Conservation (phyloP, 23 tunicate genomes). For the Styela plicata region DNA sequence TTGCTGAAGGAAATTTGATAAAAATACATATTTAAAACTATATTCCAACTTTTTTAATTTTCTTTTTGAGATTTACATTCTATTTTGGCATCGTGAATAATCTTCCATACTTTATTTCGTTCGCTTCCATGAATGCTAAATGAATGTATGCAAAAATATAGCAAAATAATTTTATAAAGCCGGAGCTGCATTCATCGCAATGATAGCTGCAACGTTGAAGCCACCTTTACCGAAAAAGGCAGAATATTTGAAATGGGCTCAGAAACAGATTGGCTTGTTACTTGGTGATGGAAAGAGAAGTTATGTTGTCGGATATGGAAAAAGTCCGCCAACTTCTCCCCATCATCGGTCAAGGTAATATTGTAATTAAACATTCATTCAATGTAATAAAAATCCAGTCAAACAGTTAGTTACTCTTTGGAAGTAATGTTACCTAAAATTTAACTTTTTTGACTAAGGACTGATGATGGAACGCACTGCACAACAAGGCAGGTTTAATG, state of each 20-base stretch:
- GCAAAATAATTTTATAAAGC: constrained; percentile 30
- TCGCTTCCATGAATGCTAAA: not conserved
- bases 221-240: constrained; percentile 56
- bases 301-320: constrained; percentile 77
- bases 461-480: no score
- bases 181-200: constrained; percentile 73
- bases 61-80: no score
- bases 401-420: no score
- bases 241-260: constrained; percentile 44
- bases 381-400: no score
- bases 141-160: not conserved
- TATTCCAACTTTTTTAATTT: not conserved
- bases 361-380: no score
- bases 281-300: constrained; percentile 70
- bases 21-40: not conserved
- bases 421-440: no score
- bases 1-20: no score
- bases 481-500: no score
- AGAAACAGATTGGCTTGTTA: constrained; percentile 53
- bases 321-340: constrained; percentile 44
- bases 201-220: constrained; percentile 42
- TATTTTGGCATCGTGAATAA: no score
- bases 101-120: not conserved
- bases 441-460: no score
- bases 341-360: constrained; percentile 87